Evolutionary conservation across 37 sponge, comb jelly and placozoan species (phyloP).

Genomic region (Diacarnus erythraeanus): DNA sequence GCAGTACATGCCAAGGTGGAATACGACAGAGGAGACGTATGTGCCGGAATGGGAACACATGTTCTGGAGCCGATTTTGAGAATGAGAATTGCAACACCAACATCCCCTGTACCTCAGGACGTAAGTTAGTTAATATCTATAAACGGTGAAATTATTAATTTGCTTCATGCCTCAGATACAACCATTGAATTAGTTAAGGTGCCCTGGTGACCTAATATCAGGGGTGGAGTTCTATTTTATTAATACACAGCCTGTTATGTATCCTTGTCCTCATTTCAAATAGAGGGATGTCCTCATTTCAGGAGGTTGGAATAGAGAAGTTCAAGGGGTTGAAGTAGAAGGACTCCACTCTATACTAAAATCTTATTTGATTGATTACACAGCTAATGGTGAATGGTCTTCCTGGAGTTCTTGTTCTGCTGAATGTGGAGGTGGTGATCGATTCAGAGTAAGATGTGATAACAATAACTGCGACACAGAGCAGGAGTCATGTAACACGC

Average conservation of each 20-base stretch:
- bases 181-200: too few species aligned
- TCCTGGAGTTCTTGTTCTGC: conserved; percentile 43
- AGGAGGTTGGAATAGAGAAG: too few species aligned
- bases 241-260: too few species aligned
- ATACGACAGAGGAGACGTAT: conserved; percentile 2
- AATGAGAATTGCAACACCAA: background rate
- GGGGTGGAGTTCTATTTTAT: too few species aligned
- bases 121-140: background rate
- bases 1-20: conserved; percentile 44
- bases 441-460: conserved; percentile 48
- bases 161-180: too few species aligned
- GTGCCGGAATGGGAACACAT: conserved; percentile 17
- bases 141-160: too few species aligned
- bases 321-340: too few species aligned
- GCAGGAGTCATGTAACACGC: conserved; percentile 42
- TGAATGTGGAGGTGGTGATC: conserved; percentile 43
- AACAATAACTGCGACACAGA: conserved; percentile 16
- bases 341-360: background rate
- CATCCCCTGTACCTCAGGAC: background rate
- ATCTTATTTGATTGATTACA: too few species aligned
- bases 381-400: conserved; percentile 45
- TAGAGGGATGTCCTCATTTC: too few species aligned
- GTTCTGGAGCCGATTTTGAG: conserved; percentile 18
- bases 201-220: too few species aligned
- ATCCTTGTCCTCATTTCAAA: too few species aligned